Percentiles rank a stretch among this genome's conserved stretches.
phyloP scores from a whole-genome alignment of 2,797 vertebrate genomes.

The Champsocephalus esox region DNA sequence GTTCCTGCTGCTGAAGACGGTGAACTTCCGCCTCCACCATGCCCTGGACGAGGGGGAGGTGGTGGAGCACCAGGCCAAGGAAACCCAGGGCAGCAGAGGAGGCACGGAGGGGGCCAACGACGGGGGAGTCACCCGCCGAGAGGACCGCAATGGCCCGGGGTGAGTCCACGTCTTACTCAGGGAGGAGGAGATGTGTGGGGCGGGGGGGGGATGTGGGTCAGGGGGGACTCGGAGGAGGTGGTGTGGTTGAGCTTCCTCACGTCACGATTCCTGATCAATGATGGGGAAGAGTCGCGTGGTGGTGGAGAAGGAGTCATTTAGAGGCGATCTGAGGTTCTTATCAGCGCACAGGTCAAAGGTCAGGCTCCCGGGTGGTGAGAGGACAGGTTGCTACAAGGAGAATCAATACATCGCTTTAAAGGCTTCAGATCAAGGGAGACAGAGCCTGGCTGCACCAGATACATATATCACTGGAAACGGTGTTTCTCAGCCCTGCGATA shows the following conservation, averaged over 20 bases:
- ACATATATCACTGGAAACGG: too few species aligned
- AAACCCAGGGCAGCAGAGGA: slow-evolving; percentile 85
- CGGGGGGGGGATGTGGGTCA: not conserved
- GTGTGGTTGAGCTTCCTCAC: not conserved
- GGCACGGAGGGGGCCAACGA: slow-evolving; percentile 87
- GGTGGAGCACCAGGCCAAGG: slow-evolving; percentile 91
- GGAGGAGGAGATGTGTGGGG: slow-evolving; percentile 14
- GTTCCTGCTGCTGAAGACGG: slow-evolving; percentile 95
- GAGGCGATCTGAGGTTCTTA: slow-evolving; percentile 32
- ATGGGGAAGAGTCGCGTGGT: slow-evolving; percentile 6
- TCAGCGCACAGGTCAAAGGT: slow-evolving; percentile 37
- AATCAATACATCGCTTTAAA: slow-evolving; percentile 10
- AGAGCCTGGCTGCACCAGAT: not conserved
- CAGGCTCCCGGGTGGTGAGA: not conserved
- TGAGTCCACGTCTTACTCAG: slow-evolving; percentile 71
- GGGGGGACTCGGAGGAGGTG: slow-evolving; percentile 21
- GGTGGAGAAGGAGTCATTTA: slow-evolving; percentile 14
- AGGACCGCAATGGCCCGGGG: slow-evolving; percentile 96
- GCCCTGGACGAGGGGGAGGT: slow-evolving; percentile 98
- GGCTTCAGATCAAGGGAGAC: not conserved
- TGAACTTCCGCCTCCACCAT: slow-evolving; percentile 97
- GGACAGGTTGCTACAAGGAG: not conserved
- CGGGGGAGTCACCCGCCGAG: slow-evolving; percentile 84
- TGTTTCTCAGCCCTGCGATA: too few species aligned
- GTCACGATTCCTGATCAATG: not conserved